Base-by-base conservation (phyloP, 2,888 invertebrate genomes). In the Strigamia crassipes region DNA sequence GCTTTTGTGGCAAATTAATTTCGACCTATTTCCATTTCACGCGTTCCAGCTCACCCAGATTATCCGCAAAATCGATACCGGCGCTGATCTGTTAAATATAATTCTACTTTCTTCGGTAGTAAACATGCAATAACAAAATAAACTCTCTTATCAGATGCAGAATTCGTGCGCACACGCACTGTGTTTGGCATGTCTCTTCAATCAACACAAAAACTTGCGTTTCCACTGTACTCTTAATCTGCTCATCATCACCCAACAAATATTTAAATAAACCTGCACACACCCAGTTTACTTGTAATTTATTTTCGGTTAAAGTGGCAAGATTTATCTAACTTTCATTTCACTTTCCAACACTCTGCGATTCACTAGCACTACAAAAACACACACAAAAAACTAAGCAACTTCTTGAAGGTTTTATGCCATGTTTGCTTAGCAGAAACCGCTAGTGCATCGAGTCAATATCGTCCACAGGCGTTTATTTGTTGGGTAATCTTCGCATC, bases 71-170 rank as follows among this genome's bases (percentile, higher is more conserved):
- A 66, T 66, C 66, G 31, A 66, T 66, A 15, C 27, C 23, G 66
- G 27, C 8, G 66, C 66, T 66, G 23, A 66, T 66, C 66, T 66
- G 23, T 23, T 66, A 23, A 66, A 66, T 66, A 66, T 66, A 66
- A 66, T 31, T 66, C 66, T 66, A 66, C 66, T 66, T 27, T 66
- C 66, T 66, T 66, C 27, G 27, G 66, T 66, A 66, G 66, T 66
- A 66, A 66, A 66, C 66, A 66, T 66, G 66, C 66, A 66, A 66
- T 66, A 66, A 66, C 66, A 66, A 66, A 66, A 66, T 66, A 66
- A 66, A 66, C 66, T 23, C 66, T 66, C 23, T 66, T 66, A 66
- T 66, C 66, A 66, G 66, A 31, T 66, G 66, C 66, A 66, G 23
- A 66, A 66, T 27, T 66, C 31, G 27, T 23, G 27, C 6, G 4